These are phyloP conservation scores for Chelonus insularis DNA, from an alignment of 1,140 invertebrate genomes.

Conservation along the genomic window DNA sequence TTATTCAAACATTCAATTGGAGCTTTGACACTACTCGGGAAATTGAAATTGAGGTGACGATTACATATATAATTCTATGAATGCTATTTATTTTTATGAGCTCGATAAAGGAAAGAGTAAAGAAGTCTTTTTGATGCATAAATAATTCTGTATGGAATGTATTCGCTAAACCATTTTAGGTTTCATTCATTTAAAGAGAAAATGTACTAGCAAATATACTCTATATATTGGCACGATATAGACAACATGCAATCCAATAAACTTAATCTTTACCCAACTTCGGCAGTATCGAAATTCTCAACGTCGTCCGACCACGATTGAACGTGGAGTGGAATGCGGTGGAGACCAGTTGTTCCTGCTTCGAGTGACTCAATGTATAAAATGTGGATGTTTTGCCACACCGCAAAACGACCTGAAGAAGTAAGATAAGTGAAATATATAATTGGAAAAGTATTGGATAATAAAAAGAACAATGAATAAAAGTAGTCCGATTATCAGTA, in stretches of 20 bases:
- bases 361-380: conserved; percentile 32
- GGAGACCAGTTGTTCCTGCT: conserved; percentile 16
- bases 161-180: too few species aligned
- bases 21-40: too few species aligned
- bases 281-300: conserved; percentile 39
- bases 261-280: conserved; percentile 39
- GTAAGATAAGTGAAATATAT: background rate
- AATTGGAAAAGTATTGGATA: background rate
- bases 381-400: conserved; percentile 42
- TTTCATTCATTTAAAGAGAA: conserved; percentile 29
- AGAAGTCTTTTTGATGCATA: too few species aligned
- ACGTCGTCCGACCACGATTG: conserved; percentile 42
- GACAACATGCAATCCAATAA: conserved; percentile 25
- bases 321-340: conserved; percentile 41
- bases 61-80: too few species aligned
- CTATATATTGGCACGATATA: background rate
- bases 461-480: background rate
- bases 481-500: background rate
- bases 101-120: too few species aligned
- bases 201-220: background rate
- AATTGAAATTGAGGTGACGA: too few species aligned
- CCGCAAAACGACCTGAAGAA: conserved; percentile 39
- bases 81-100: too few species aligned
- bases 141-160: too few species aligned
- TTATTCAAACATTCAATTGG: too few species aligned